Percentiles rank a stretch among this genome's conserved stretches.
These are phyloP conservation scores for Acleris emargana DNA, from an alignment of 2,888 invertebrate genomes.

Conservation along the genomic window DNA sequence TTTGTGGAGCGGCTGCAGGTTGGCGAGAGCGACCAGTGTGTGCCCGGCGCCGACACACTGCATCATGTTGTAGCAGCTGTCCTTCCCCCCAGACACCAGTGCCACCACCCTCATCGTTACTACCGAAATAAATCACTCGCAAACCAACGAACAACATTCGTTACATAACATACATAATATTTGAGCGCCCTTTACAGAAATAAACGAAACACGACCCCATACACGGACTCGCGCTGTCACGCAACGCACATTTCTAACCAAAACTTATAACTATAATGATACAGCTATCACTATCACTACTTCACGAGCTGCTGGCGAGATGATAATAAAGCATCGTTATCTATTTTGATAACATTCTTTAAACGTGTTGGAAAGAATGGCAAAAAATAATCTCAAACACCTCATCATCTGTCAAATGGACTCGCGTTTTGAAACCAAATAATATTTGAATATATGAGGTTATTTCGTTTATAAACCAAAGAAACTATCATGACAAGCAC, in stretches of 20 bases:
- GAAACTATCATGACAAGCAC: not conserved
- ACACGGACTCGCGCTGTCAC: slow-evolving; percentile 55
- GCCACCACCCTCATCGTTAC: slow-evolving; percentile 93
- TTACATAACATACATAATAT: slow-evolving; percentile 79
- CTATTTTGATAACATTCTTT: slow-evolving; percentile 74
- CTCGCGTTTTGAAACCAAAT: slow-evolving; percentile 39
- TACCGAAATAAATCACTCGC: slow-evolving; percentile 56
- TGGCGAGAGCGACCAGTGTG: slow-evolving; percentile 97
- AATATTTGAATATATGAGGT: not conserved
- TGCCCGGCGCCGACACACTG: slow-evolving; percentile 98
- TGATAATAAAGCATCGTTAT: slow-evolving; percentile 62
- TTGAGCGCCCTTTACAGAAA: slow-evolving; percentile 64
- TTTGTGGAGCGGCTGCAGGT: slow-evolving; percentile 93
- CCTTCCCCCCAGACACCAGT: slow-evolving; percentile 98
- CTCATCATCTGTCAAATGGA: slow-evolving; percentile 45
- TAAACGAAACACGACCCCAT: slow-evolving; percentile 53
- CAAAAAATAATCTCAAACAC: slow-evolving; percentile 50
- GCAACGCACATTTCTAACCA: slow-evolving; percentile 58
- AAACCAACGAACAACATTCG: slow-evolving; percentile 57
- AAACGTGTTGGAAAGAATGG: slow-evolving; percentile 57
- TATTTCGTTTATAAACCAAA: slow-evolving; percentile 16
- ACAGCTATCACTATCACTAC: slow-evolving; percentile 45
- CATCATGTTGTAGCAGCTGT: slow-evolving; percentile 99
- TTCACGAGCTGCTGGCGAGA: slow-evolving; percentile 52
- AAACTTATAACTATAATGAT: slow-evolving; percentile 45